A percentile compares a stretch with the other conserved stretches of the same genome.
phyloP scores from a whole-genome alignment of 2,888 invertebrate species.

The Polylopha cassiicola region DNA sequence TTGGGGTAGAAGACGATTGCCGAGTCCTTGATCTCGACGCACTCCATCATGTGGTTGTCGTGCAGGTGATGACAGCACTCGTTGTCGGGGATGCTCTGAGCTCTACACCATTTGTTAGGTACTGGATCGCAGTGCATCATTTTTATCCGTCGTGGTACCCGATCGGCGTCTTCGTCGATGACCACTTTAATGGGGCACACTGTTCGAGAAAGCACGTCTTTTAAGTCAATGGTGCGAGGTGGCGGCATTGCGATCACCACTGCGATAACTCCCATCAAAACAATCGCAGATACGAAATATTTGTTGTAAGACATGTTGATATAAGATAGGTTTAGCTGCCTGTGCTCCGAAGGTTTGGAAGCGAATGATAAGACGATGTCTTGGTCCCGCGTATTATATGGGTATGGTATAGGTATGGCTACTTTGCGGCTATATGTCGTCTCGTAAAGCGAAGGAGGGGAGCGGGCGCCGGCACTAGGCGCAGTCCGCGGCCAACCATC shows the following conservation, averaged over 20 bases:
- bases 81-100: slow-evolving; percentile 41
- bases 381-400: slow-evolving; percentile 46
- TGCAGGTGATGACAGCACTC: slow-evolving; percentile 59
- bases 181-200: slow-evolving; percentile 58
- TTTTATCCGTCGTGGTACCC: slow-evolving; percentile 61
- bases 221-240: slow-evolving; percentile 42
- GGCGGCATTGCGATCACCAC: slow-evolving; percentile 30
- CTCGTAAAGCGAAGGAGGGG: too few species aligned
- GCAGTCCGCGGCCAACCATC: too few species aligned
- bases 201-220: slow-evolving; percentile 49
- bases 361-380: slow-evolving; percentile 39
- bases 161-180: slow-evolving; percentile 44
- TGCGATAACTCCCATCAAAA: slow-evolving; percentile 27
- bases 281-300: slow-evolving; percentile 25
- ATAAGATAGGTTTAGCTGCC: slow-evolving; percentile 20
- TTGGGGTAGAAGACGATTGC: slow-evolving; percentile 55
- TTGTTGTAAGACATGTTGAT: too few species aligned
- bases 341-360: slow-evolving; percentile 23
- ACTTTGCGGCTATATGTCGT: too few species aligned
- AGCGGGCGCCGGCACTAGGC: too few species aligned
- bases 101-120: slow-evolving; percentile 49
- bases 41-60: slow-evolving; percentile 48
- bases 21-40: slow-evolving; percentile 61
- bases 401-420: too few species aligned
- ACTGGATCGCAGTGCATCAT: slow-evolving; percentile 51